Evolutionary conservation across 2,888 invertebrate species (phyloP), one percentile per base, ranked within the genome.

Genomic region (Neoscelio sp.): DNA sequence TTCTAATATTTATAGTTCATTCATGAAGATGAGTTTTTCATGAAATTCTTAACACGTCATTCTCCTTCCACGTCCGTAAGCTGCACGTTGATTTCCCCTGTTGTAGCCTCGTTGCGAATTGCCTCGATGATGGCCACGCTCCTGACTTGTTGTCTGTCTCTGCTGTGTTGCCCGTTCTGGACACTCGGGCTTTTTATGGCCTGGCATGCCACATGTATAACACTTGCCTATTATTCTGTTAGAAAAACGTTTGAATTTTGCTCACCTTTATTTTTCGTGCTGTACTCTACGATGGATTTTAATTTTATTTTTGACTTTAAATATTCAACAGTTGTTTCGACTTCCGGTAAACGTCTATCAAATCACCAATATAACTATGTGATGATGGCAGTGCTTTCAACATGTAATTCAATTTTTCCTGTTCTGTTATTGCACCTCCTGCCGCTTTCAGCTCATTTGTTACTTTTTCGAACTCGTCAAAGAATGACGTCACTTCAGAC

Each of bases 281-380:
- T n/a, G n/a, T n/a, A n/a, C n/a, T n/a, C n/a, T n/a, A n/a, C n/a
- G n/a, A n/a, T n/a, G n/a, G n/a, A 82, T 67, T 56, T 70, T 60
- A n/a, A 84, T 82, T 81, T 86, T 85, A 35, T 30, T 79, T 80
- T 82, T 85, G 7, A 86, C 40, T n/a, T n/a, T n/a, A n/a, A n/a
- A 73, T 82, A 86, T 5, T 82, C 84, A 2, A 77, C 79, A 13
- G 82, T 85, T 74, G 80, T 82, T 10, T 77, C 56, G 33, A 70
- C 81, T 58, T 77, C 76, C 12, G 85, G 18, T 1, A 74, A 65
- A 70, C n/a, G n/a, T 85, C 83, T 26, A 85, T 58, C 20, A 82
- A 44, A 70, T 85, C 86, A 13, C 74, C 74, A 30, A 74, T 74
- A 42, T 65, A 67, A 26, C 52, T 74, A 6, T 35, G 40, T 5